Percentiles rank a stretch among this genome's conserved stretches.
Conservation (phyloP, 2,888 invertebrate genomes). For the Aphidius colemani region DNA sequence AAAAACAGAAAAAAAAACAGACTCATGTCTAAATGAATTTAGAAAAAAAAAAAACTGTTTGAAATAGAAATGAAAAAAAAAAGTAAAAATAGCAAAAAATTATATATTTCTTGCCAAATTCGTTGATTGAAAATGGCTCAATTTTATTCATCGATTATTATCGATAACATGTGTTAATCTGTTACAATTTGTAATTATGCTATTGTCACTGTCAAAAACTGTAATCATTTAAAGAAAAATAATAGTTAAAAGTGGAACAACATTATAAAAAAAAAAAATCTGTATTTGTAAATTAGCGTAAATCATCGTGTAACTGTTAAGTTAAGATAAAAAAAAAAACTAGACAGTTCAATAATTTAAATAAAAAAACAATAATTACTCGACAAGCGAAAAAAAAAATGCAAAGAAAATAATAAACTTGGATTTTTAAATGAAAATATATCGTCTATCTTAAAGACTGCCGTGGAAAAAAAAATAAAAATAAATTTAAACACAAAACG, state of each 20-base stretch:
- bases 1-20: neutral
- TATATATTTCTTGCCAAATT: constrained; percentile 53
- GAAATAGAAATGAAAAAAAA: constrained; percentile 25
- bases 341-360: constrained; percentile 25
- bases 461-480: constrained; percentile 34
- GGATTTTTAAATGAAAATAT: constrained; percentile 30
- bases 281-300: constrained; percentile 20
- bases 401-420: constrained; percentile 23
- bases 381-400: constrained; percentile 11
- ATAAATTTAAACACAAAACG: constrained; percentile 32
- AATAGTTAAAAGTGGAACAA: neutral
- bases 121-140: constrained; percentile 43
- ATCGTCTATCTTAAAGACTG: constrained; percentile 42
- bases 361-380: constrained; percentile 17
- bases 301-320: constrained; percentile 23
- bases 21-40: neutral
- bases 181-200: constrained; percentile 41
- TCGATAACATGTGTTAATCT: constrained; percentile 29
- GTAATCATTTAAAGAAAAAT: constrained; percentile 31
- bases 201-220: constrained; percentile 36
- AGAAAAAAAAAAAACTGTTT: constrained; percentile 10
- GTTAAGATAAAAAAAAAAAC: constrained; percentile 32
- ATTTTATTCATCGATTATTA: constrained; percentile 18
- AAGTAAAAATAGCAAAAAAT: constrained; percentile 7
- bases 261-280: constrained; percentile 14